Conservation (phyloP, 2,888 invertebrate genomes). For the Tachystola acroxantha region DNA sequence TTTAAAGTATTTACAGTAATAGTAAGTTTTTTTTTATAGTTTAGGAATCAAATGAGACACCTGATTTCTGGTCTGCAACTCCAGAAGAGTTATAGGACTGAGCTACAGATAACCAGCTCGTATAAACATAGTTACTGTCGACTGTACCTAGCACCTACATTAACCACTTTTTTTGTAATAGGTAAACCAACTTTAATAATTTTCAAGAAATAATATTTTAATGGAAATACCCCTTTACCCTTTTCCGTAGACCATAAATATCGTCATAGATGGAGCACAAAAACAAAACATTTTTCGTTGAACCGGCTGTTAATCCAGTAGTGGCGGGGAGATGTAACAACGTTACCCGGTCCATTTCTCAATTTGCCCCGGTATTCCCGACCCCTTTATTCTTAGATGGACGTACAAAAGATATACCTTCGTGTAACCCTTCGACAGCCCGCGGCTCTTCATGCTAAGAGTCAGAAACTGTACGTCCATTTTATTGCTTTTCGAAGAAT, state of each 20-base stretch:
- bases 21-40: too few relatives aligned
- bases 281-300: slow-evolving; percentile 68
- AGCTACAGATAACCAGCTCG: too few relatives aligned
- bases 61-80: too few relatives aligned
- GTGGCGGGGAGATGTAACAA: slow-evolving; percentile 65
- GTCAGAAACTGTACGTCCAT: slow-evolving; percentile 45
- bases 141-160: too few relatives aligned
- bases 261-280: slow-evolving; percentile 34
- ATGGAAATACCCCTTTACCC: too few relatives aligned
- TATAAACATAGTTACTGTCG: too few relatives aligned
- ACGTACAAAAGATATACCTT: slow-evolving; percentile 51
- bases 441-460: slow-evolving; percentile 40
- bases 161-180: too few relatives aligned
- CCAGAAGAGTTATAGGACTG: too few relatives aligned
- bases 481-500: slow-evolving; percentile 62
- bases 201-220: too few relatives aligned
- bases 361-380: slow-evolving; percentile 57
- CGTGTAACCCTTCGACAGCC: slow-evolving; percentile 59
- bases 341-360: slow-evolving; percentile 78
- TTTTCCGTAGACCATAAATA: slow-evolving; percentile 26
- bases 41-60: too few relatives aligned
- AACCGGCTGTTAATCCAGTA: slow-evolving; percentile 52
- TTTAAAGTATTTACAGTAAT: too few relatives aligned
- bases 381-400: slow-evolving; percentile 61
- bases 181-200: too few relatives aligned